Conservation (phyloP, 2,113 vertebrate genomes). For the Chascanopsetta lugubris region DNA sequence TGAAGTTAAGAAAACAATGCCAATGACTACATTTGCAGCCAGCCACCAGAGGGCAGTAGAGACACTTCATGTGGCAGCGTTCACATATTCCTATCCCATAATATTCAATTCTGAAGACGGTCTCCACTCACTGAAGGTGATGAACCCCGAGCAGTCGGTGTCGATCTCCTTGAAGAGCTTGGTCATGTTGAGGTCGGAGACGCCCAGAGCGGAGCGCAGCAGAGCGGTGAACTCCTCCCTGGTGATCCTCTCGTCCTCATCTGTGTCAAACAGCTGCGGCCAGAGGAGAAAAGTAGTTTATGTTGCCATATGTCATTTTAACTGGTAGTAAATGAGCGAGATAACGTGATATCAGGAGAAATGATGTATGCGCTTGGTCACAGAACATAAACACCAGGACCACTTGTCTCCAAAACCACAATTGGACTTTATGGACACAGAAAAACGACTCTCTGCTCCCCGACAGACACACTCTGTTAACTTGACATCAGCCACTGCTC, state of each 20-base stretch:
- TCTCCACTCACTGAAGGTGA: conserved; percentile 89
- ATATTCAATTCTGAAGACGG: background rate
- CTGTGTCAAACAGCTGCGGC: conserved; percentile 91
- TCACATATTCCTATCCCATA: conserved; percentile 2
- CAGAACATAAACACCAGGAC: conserved; percentile 1
- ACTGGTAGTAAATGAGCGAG: no score
- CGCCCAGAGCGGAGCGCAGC: conserved; percentile 89
- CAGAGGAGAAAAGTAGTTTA: no score
- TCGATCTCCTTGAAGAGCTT: conserved; percentile 93
- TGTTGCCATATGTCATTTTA: no score
- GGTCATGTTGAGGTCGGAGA: conserved; percentile 88
- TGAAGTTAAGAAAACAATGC: no score
- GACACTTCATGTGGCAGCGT: no score
- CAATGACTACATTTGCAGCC: no score
- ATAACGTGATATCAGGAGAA: background rate
- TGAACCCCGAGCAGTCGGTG: conserved; percentile 81
- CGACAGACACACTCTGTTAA: conserved; percentile 62
- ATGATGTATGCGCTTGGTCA: background rate
- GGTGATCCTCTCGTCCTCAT: conserved; percentile 89
- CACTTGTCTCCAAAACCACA: conserved; percentile 26
- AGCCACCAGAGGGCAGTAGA: no score
- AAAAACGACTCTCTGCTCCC: conserved; percentile 35
- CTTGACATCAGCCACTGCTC: conserved; percentile 53
- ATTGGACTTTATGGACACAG: conserved; percentile 21
- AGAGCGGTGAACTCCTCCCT: conserved; percentile 88